These are phyloP conservation scores for Dryadula phaetusa DNA, from an alignment of 2,888 invertebrate genomes.

Conservation along the genomic window DNA sequence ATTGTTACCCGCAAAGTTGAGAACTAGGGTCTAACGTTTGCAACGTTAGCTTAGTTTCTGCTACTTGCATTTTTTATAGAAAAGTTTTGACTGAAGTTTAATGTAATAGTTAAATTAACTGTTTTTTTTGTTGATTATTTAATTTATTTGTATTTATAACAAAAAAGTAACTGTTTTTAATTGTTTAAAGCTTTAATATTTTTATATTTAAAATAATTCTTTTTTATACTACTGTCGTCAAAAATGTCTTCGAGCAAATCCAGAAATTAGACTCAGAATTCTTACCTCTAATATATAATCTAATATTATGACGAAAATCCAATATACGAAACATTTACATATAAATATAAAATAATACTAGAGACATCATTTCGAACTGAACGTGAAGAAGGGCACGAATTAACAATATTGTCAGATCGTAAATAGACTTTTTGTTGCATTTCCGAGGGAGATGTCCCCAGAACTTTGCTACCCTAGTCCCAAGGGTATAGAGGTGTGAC, in stretches of 20 bases:
- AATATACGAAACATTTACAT: constrained; percentile 10
- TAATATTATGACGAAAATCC: background rate
- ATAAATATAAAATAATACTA: constrained; percentile 15
- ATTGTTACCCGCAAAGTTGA: background rate
- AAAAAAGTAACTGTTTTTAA: too few relatives aligned
- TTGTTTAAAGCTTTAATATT: too few relatives aligned
- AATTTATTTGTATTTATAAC: too few relatives aligned
- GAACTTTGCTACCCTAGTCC: constrained; percentile 52
- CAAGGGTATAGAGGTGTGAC: constrained; percentile 56
- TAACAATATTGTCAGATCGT: constrained; percentile 50
- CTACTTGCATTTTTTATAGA: background rate
- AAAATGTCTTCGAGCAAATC: too few relatives aligned
- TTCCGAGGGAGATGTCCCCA: constrained; percentile 46
- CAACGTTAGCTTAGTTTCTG: too few relatives aligned
- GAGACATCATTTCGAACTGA: constrained; percentile 4
- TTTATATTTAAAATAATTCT: too few relatives aligned
- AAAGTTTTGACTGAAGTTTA: background rate
- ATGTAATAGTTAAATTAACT: background rate
- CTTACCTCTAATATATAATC: too few relatives aligned
- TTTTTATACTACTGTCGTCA: too few relatives aligned
- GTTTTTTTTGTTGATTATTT: too few relatives aligned
- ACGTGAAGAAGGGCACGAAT: constrained; percentile 43
- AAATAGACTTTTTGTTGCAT: constrained; percentile 51
- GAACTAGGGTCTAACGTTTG: background rate
- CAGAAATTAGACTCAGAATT: too few relatives aligned